Base-by-base conservation (phyloP, 2,888 invertebrate genomes). In the Nowickia ferox region DNA sequence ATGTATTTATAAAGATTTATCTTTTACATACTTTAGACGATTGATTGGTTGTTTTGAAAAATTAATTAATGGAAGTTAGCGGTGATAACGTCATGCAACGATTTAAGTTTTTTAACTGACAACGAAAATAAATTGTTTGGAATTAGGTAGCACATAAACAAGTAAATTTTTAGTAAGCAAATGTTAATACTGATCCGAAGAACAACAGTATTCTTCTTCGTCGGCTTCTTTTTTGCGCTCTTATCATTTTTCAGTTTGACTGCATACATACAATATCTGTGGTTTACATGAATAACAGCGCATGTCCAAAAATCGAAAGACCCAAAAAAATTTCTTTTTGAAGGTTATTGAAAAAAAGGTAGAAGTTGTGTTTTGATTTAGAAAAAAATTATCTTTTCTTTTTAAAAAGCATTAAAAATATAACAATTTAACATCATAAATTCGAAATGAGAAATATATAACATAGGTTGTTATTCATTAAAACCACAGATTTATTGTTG, bases 71-170 rank as follows among this genome's bases (percentile, higher is more conserved):
- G 13, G 10, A 13, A 42, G 9, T 53, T 19, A 19, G 53, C 78
- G 68, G 82, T 86, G 46, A 19, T 72, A 63, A 72, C 69, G 68
- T 68, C 63, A 65, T 57, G 55, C 84, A 69, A 19, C 48, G 42
- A 68, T 38, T 55, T 51, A 38, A 40, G 66, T 69, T 74, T 38
- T 74, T 74, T 61, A 69, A 85, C 81, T 85, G 81, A 85, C 81
- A 81, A 74, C 51, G 48, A 81, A 74, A 38, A 51, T 55, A 19
- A 38, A 22, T 51, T 57, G 30, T 59, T 57, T 42, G 13, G 42
- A 61, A 76, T 69, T 75, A 76, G 76, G 44, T 75, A 81, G 48
- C 19, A 53, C 53, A 71, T 9, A 42, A 63, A 5, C 42, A 19
- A 75, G 51, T 59, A 46, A 6, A 15, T 55, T 15, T 53, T 42